A percentile compares a stretch with the other conserved stretches of the same genome.
phyloP scores from a whole-genome alignment of 2,113 vertebrate species.

The Trematomus loennbergii region DNA sequence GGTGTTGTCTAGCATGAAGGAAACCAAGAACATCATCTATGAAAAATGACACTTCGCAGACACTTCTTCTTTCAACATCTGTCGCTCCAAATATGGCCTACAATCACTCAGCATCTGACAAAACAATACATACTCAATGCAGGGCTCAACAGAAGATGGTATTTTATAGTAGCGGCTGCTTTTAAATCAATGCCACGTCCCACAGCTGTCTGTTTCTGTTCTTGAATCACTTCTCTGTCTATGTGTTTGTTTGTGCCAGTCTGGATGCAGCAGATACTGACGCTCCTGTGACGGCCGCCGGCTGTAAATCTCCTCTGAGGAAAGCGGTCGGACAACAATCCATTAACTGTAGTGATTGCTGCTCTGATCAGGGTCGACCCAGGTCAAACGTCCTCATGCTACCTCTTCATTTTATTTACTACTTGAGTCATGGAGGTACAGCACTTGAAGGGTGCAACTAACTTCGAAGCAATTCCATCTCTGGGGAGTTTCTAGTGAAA shows the following conservation, averaged over 20 bases:
- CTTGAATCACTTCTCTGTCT: conserved; percentile 17
- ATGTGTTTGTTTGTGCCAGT: conserved; percentile 3
- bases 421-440: not conserved
- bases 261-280: conserved; percentile 27
- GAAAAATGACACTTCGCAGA: conserved; percentile 15
- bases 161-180: conserved; percentile 5
- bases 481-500: not conserved
- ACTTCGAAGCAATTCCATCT: conserved; percentile 11
- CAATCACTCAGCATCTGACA: conserved; percentile 12
- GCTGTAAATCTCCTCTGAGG: conserved; percentile 49
- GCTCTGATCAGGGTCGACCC: conserved; percentile 24
- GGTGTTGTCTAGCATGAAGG: not conserved
- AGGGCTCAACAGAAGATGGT: conserved; percentile 10
- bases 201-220: conserved; percentile 34
- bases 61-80: conserved; percentile 26
- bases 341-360: conserved; percentile 38
- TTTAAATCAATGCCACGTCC: conserved; percentile 24
- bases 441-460: conserved; percentile 2
- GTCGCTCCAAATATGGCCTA: conserved; percentile 18
- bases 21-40: not conserved
- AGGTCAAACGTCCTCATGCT: conserved; percentile 22
- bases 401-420: conserved; percentile 27
- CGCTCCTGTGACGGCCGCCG: conserved; percentile 9
- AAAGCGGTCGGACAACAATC: conserved; percentile 41
- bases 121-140: not conserved